A percentile compares a stretch with the other conserved stretches of the same genome.
Evolutionary conservation across 1,140 invertebrate genomes (phyloP).

Genomic region (Drosophila baimaii): DNA sequence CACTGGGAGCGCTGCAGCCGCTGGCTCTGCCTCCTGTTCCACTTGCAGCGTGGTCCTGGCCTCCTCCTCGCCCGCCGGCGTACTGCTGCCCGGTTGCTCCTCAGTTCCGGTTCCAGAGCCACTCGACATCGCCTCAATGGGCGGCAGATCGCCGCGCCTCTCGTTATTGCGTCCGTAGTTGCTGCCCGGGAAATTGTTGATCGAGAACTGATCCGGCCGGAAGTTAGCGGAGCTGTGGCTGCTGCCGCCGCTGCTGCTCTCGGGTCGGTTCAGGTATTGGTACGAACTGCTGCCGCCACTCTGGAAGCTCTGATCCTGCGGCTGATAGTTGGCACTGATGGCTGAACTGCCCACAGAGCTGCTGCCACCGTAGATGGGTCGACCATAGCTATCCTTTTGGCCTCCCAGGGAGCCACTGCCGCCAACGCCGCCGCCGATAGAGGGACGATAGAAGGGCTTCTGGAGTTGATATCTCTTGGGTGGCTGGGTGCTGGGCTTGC

Average conservation of each 20-base stretch:
- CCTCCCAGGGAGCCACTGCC: slow-evolving; percentile 30
- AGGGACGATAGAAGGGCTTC: slow-evolving; percentile 78
- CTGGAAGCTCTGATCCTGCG: slow-evolving; percentile 68
- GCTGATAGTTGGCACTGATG: slow-evolving; percentile 74
- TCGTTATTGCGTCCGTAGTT: slow-evolving; percentile 82
- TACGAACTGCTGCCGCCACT: slow-evolving; percentile 67
- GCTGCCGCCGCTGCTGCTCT: slow-evolving; percentile 70
- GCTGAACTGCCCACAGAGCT: slow-evolving; percentile 56
- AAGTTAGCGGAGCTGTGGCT: slow-evolving; percentile 70
- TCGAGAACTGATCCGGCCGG: slow-evolving; percentile 74
- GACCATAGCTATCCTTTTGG: slow-evolving; percentile 75
- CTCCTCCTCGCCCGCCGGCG: slow-evolving; percentile 73
- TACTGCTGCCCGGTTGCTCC: slow-evolving; percentile 65
- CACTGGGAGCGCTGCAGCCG: slow-evolving; percentile 22
- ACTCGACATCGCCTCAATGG: slow-evolving; percentile 68
- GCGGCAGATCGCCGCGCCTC: slow-evolving; percentile 70
- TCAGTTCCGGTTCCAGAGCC: slow-evolving; percentile 33
- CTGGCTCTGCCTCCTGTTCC: slow-evolving; percentile 45
- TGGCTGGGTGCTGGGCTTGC: slow-evolving; percentile 80
- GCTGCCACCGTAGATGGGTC: slow-evolving; percentile 72
- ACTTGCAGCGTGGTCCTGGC: slow-evolving; percentile 68
- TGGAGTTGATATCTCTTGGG: slow-evolving; percentile 82
- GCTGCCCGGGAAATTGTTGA: slow-evolving; percentile 76
- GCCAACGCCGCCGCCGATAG: slow-evolving; percentile 13
- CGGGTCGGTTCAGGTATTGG: slow-evolving; percentile 81